Percentiles rank a stretch among this genome's conserved stretches.
phyloP scores from a whole-genome alignment of 1,140 invertebrate species.

The Solen grandis region DNA sequence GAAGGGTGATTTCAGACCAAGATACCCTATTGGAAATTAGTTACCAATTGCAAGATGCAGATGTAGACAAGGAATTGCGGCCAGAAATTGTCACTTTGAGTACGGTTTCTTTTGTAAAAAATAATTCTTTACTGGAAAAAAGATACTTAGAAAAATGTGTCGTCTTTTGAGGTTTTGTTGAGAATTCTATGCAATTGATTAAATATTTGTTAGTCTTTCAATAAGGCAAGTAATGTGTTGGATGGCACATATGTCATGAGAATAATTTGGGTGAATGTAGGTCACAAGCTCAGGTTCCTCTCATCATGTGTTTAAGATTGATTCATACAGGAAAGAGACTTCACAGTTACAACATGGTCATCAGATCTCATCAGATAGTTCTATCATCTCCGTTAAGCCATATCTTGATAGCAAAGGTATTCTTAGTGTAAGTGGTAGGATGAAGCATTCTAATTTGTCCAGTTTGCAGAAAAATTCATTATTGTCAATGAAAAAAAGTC shows the following conservation, averaged over 20 bases:
- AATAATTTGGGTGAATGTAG: not conserved
- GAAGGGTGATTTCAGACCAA: no score
- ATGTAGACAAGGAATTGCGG: conserved; percentile 27
- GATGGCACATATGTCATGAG: conserved; percentile 7
- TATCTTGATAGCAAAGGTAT: conserved; percentile 43
- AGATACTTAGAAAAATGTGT: conserved; percentile 1
- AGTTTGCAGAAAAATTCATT: conserved; percentile 42
- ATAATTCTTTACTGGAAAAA: not conserved
- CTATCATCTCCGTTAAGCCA: conserved; percentile 10
- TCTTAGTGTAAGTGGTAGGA: conserved; percentile 54
- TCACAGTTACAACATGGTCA: not conserved
- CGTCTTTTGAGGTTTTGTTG: not conserved
- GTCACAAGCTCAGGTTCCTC: conserved; percentile 3
- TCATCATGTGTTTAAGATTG: conserved; percentile 31
- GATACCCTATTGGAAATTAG: no score
- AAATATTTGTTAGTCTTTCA: not conserved
- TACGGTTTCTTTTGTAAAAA: not conserved
- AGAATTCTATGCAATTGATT: not conserved
- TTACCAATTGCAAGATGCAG: conserved; percentile 8
- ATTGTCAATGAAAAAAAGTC: conserved; percentile 35
- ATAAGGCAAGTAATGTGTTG: not conserved
- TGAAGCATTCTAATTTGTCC: conserved; percentile 9
- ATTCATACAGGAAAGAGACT: conserved; percentile 12
- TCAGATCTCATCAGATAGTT: not conserved
- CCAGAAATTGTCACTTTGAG: not conserved